Base-by-base conservation (phyloP, 2,888 invertebrate species). In the Idaea dimidiata region DNA sequence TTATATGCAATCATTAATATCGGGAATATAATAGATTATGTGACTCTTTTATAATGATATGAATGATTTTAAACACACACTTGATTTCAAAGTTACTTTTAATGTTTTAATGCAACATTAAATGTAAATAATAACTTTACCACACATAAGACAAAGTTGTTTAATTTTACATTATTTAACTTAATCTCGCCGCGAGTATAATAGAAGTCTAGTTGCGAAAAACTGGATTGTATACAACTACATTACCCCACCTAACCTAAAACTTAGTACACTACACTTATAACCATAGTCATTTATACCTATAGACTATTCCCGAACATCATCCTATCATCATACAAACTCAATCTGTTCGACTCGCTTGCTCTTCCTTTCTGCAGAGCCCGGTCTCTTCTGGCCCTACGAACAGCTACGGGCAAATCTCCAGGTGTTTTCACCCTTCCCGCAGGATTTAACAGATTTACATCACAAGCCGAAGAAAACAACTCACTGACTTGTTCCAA, bases 311-410 rank as follows among this genome's bases (percentile, higher is more conserved):
- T 93, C 0, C 93, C 93, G 70, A 94, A 94, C 97, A 98, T 97
- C 94, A 97, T 97, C 57, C 97, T 93, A 81, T 98, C 98, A 76
- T 97, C 97, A 77, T 97, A 97, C 17, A 98, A 89, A 58, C 97
- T 97, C 74, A 98, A 94, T 69, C 98, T 94, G 70, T 95, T 95
- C 57, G 95, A 94, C 18, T 91, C 91, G 16, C 77, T 87, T 0
- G 88, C 87, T 17, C 91, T 78, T 0, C 89, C 89, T 60, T 88
- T 89, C 66, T 90, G 90, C n/a, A 91, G 58, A 0, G 95, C 95
- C 67, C 95, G 92, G 55, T 93, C 93, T 2, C 95, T 93, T 53
- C 95, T 86, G 0, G 96, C 95, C 72, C 95, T 94, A 16, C 97
- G 83, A 0, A 97, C 95, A 0, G 96, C 96, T 0, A 96, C 95